Percentiles rank a stretch among this genome's conserved stretches.
Evolutionary conservation across 2,113 vertebrate species (phyloP).

Genomic region (Ictalurus punctatus): DNA sequence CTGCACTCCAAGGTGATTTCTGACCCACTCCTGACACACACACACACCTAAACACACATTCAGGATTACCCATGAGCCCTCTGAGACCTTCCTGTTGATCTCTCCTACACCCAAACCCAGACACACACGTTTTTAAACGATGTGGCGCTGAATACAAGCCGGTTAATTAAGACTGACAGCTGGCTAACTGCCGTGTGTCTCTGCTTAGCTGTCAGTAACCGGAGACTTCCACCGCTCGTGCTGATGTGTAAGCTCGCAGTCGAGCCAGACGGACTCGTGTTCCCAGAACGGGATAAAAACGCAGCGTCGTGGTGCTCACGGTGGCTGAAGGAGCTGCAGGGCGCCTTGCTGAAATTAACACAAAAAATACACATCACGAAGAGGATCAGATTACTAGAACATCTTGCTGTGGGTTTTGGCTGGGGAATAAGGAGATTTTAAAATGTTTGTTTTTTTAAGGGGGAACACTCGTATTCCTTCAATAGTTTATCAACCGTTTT

Average conservation of each 20-base stretch:
- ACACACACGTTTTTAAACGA: not conserved
- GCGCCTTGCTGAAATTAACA: constrained; percentile 5
- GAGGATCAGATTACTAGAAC: not conserved
- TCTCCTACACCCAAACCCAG: not conserved
- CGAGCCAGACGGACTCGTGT: not conserved
- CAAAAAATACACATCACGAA: not conserved
- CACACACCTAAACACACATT: not conserved
- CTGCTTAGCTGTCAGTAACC: constrained; percentile 23
- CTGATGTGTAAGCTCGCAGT: constrained; percentile 9
- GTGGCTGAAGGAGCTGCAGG: not conserved
- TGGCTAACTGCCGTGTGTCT: not conserved
- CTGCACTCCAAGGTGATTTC: not conserved
- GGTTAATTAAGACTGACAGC: constrained; percentile 49
- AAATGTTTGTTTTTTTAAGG: not conserved
- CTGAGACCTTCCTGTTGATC: not conserved
- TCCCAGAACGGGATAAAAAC: not conserved
- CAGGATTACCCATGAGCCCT: not conserved
- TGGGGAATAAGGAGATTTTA: not conserved
- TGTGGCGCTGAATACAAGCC: constrained; percentile 48
- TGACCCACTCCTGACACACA: constrained; percentile 9
- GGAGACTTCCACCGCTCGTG: not conserved
- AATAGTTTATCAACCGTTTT: not conserved
- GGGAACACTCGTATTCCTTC: not conserved
- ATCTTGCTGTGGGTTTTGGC: not conserved
- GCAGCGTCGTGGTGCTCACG: not conserved